A percentile compares a stretch with the other conserved stretches of the same genome.
phyloP scores from a whole-genome alignment of 1,140 invertebrate genomes.

The Prorops nasuta region DNA sequence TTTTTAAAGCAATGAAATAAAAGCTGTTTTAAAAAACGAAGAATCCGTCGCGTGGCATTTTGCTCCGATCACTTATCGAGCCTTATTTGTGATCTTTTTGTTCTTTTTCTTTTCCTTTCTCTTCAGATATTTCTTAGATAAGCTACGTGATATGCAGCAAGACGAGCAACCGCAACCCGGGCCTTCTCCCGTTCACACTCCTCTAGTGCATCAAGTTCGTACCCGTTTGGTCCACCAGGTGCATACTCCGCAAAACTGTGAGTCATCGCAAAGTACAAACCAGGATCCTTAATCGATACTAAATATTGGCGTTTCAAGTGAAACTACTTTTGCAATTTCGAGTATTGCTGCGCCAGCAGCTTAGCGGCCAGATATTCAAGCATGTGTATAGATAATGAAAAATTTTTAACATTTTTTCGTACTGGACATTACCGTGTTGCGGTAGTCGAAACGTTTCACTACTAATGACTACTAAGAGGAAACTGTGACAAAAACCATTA shows the following conservation, averaged over 20 bases:
- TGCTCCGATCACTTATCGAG: no score
- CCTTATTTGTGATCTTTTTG: no score
- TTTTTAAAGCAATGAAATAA: no score
- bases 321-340: conserved; percentile 32
- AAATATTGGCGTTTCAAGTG: conserved; percentile 26
- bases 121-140: not conserved
- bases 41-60: no score
- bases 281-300: conserved; percentile 54
- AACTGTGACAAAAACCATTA: not conserved
- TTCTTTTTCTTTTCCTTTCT: not conserved
- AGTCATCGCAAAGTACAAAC: conserved; percentile 43
- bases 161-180: conserved; percentile 34
- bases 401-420: conserved; percentile 26
- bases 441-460: conserved; percentile 23
- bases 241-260: conserved; percentile 40
- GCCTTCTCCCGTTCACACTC: conserved; percentile 31
- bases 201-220: conserved; percentile 26
- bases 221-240: no score
- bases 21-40: no score
- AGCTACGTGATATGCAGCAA: conserved; percentile 23
- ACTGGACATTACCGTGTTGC: conserved; percentile 30
- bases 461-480: conserved; percentile 20
- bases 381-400: conserved; percentile 41
- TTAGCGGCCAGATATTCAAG: conserved; percentile 30
- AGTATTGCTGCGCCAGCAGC: conserved; percentile 33